Evolutionary conservation across 2,797 vertebrate genomes (phyloP).

Genomic region (Spinus olivaceus): DNA sequence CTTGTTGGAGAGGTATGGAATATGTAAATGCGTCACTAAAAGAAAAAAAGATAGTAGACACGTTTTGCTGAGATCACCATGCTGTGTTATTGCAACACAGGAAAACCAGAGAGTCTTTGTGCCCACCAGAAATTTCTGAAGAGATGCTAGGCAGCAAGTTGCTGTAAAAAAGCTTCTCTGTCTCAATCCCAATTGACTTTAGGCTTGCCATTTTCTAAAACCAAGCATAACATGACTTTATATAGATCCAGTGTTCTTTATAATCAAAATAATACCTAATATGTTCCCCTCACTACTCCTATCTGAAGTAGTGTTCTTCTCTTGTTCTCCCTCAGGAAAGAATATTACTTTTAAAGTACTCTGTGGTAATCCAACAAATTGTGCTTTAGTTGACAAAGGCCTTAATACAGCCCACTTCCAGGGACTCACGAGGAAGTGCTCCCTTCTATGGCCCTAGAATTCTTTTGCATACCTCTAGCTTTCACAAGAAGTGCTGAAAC

Average conservation of each 20-base stretch:
- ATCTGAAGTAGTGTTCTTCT: background rate
- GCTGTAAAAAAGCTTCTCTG: background rate
- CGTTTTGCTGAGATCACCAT: background rate
- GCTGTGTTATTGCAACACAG: background rate
- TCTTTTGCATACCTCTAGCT: background rate
- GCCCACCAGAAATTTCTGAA: background rate
- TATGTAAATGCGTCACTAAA: background rate
- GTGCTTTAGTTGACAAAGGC: background rate
- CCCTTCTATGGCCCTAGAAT: background rate
- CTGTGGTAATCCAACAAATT: slow-evolving; percentile 1
- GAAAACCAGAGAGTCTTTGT: background rate
- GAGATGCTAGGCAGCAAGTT: background rate
- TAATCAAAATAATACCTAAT: background rate
- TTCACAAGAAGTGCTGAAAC: background rate
- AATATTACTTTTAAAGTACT: slow-evolving; percentile 9
- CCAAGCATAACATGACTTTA: slow-evolving; percentile 21
- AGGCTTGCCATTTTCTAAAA: slow-evolving; percentile 16
- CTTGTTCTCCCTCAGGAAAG: background rate
- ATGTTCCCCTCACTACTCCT: background rate
- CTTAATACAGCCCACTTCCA: background rate
- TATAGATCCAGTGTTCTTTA: slow-evolving; percentile 29
- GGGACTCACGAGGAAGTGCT: background rate
- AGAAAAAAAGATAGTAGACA: background rate
- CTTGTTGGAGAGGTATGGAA: background rate
- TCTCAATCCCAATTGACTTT: slow-evolving; percentile 29